phyloP scores from a whole-genome alignment of 2,797 vertebrate genomes.

The Sparidentex hasta region DNA sequence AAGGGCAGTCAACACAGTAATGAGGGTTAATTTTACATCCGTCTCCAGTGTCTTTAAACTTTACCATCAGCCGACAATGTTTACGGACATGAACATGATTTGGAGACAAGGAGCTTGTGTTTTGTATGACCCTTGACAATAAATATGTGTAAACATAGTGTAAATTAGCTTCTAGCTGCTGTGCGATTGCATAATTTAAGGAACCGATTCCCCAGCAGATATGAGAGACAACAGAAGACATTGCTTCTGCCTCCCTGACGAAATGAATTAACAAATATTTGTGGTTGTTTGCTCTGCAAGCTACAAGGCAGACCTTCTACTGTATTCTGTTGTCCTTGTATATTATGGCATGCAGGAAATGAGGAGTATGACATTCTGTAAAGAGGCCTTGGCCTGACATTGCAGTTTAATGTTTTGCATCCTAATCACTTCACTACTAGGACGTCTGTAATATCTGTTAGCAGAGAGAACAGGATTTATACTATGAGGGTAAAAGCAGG shows the following conservation, averaged over 20 bases:
- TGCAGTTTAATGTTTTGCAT: background rate
- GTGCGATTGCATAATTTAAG: background rate
- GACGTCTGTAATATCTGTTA: background rate
- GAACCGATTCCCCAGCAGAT: background rate
- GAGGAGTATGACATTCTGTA: rapidly evolving
- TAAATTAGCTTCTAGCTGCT: background rate
- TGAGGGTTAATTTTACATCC: background rate
- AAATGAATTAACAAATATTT: background rate
- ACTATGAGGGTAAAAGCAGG: background rate
- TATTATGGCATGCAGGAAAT: background rate
- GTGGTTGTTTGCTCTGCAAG: background rate
- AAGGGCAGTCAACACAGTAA: background rate
- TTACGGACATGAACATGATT: background rate
- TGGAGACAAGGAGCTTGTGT: no score
- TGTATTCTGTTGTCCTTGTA: background rate
- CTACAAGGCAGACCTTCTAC: background rate
- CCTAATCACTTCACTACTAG: background rate
- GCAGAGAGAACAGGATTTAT: background rate
- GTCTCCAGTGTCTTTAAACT: constrained; percentile 1
- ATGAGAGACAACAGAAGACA: background rate
- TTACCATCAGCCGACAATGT: background rate
- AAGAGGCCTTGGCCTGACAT: no score
- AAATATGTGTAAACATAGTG: background rate
- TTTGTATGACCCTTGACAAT: background rate
- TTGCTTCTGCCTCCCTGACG: background rate